phyloP scores from a whole-genome alignment of 2,888 invertebrate species.

The Monopis laevigella region DNA sequence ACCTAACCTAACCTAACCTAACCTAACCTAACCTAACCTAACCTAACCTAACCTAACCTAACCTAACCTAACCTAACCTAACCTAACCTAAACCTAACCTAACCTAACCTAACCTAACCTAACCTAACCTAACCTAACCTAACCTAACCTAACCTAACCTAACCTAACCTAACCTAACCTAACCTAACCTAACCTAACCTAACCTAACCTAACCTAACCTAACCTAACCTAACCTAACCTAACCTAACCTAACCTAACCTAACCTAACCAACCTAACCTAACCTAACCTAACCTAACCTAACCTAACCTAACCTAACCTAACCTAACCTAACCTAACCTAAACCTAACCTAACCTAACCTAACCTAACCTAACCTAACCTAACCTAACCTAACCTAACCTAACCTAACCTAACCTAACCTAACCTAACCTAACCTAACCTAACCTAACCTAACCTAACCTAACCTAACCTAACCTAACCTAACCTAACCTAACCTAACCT shows the following conservation, averaged over 20 bases:
- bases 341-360: constrained; percentile 13
- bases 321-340: constrained; percentile 12
- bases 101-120: constrained; percentile 23
- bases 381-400: constrained; percentile 17
- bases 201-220: no score
- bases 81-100: constrained; percentile 22
- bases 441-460: constrained; percentile 9
- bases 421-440: constrained; percentile 14
- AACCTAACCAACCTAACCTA: no score
- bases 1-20: constrained; percentile 24
- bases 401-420: constrained; percentile 17
- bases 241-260: no score
- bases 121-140: no score
- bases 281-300: constrained; percentile 16
- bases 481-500: constrained; percentile 13
- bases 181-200: constrained; percentile 18
- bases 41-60: constrained; percentile 24
- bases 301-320: constrained; percentile 14
- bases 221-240: no score
- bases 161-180: no score
- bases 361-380: constrained; percentile 13
- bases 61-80: constrained; percentile 19
- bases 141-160: no score
- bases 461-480: constrained; percentile 9
- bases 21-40: constrained; percentile 25